phyloP scores from a whole-genome alignment of 2,113 vertebrate species.

The Pseudopodoces humilis region DNA sequence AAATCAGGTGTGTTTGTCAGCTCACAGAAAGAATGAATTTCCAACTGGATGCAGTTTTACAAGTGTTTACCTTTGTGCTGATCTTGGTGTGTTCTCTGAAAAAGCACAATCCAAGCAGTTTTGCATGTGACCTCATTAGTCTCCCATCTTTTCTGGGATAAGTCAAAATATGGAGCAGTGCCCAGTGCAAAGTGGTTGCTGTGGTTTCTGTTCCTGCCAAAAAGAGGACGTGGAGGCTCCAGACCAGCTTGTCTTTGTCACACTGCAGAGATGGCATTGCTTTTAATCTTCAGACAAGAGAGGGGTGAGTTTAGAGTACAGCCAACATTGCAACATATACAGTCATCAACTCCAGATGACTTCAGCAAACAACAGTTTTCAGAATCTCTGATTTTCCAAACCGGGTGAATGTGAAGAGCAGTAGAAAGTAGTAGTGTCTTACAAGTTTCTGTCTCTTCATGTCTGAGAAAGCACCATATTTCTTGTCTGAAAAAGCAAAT shows the following conservation, averaged over 20 bases:
- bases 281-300: conserved; percentile 19
- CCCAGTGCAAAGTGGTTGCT: conserved; percentile 59
- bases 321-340: not conserved
- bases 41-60: not conserved
- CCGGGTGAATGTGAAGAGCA: not conserved
- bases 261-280: conserved; percentile 27
- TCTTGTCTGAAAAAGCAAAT: not conserved
- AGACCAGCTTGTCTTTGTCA: conserved; percentile 52
- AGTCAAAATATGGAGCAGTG: conserved; percentile 66
- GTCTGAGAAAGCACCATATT: not conserved
- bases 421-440: not conserved
- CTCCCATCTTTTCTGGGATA: conserved; percentile 8
- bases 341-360: not conserved
- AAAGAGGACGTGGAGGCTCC: conserved; percentile 42
- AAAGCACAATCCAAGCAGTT: not conserved
- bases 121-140: not conserved
- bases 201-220: conserved; percentile 65
- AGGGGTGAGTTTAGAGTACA: not conserved
- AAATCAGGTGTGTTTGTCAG: not conserved
- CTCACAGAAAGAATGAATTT: not conserved
- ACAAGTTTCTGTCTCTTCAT: not conserved
- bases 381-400: not conserved
- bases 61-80: not conserved
- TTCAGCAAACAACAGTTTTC: not conserved
- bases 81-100: not conserved